Conservation (phyloP, 2,113 vertebrate genomes). For the Platycercus adscitus region DNA sequence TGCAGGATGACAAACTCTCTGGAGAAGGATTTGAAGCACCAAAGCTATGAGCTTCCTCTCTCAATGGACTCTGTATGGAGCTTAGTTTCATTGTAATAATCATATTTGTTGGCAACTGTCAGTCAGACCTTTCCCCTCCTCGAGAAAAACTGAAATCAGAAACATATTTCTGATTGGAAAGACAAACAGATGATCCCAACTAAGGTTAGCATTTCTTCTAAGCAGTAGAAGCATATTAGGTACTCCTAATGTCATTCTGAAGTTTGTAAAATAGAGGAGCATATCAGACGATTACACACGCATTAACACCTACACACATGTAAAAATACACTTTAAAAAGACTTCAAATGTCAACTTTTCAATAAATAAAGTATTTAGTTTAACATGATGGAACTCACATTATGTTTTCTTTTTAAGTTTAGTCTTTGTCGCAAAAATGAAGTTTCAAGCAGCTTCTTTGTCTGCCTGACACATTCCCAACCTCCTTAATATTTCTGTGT, state of each 20-base stretch:
- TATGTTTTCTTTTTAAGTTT: background rate
- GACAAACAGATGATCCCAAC: background rate
- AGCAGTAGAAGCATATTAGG: background rate
- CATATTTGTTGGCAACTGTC: background rate
- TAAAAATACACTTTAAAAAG: background rate
- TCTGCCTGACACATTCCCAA: background rate
- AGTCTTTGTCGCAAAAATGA: background rate
- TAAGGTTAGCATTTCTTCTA: background rate
- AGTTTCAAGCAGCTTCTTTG: constrained; percentile 7
- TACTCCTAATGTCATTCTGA: background rate
- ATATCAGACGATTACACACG: background rate
- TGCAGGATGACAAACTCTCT: background rate
- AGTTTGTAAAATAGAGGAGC: background rate
- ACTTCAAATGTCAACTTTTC: background rate
- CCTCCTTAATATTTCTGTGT: background rate
- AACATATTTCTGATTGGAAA: background rate
- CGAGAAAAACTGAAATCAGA: background rate
- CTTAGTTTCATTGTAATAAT: background rate
- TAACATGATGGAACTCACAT: background rate
- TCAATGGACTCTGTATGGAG: background rate
- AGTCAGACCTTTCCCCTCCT: background rate
- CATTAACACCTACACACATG: background rate
- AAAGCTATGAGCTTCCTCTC: background rate
- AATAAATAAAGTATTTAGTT: background rate
- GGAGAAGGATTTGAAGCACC: background rate